phyloP scores from a whole-genome alignment of 2,888 invertebrate genomes.

The Lasioglossum marginatum region DNA sequence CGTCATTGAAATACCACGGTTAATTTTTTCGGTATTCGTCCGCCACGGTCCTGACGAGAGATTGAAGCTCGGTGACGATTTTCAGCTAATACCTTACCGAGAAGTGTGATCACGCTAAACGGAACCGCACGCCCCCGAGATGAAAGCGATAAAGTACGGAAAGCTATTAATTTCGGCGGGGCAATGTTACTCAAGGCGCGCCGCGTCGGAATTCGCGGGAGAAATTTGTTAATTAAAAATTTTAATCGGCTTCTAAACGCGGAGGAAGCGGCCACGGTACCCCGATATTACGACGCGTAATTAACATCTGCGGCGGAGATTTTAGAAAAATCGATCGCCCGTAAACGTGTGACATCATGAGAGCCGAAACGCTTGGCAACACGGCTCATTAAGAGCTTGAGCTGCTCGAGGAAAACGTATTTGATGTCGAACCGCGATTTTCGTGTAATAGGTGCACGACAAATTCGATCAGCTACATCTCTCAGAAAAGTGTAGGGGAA shows the following conservation, averaged over 20 bases:
- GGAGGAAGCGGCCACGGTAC: not conserved
- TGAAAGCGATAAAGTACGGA: not conserved
- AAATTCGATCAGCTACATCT: not conserved
- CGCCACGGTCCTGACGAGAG: not conserved
- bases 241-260: conserved; percentile 14
- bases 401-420: too few species aligned
- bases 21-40: not conserved
- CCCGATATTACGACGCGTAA: conserved; percentile 21
- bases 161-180: not conserved
- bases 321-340: not conserved
- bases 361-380: not conserved
- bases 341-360: not conserved
- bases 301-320: not conserved
- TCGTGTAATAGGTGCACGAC: not conserved
- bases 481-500: not conserved
- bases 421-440: too few species aligned
- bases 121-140: not conserved
- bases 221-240: conserved; percentile 35
- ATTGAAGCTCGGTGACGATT: not conserved
- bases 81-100: not conserved
- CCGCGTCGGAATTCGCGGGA: not conserved
- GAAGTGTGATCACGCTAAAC: not conserved
- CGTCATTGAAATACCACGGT: not conserved
- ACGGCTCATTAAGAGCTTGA: not conserved
- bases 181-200: not conserved